Conservation (phyloP, 2,888 invertebrate genomes). For the Arge pagana region DNA sequence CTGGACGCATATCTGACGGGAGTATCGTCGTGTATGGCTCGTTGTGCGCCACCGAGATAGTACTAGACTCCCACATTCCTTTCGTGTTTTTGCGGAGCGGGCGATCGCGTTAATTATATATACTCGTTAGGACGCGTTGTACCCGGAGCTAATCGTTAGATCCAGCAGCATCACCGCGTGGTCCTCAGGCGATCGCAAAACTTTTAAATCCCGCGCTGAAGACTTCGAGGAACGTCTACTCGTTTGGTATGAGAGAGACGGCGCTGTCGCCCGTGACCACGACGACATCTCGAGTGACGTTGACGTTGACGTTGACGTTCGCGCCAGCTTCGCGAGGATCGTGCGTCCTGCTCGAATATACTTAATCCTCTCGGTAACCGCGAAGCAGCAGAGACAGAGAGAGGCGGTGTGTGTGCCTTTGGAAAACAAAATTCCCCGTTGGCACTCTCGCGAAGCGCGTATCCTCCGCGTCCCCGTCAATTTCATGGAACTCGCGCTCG, state of each 20-base stretch:
- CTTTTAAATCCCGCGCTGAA: neutral
- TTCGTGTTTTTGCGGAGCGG: slow-evolving; percentile 19
- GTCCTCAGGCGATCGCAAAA: slow-evolving; percentile 7
- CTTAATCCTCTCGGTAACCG: too few species aligned
- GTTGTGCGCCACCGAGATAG: slow-evolving; percentile 1
- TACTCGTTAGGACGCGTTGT: slow-evolving; percentile 24
- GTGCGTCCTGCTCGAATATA: too few species aligned
- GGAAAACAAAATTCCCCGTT: too few species aligned
- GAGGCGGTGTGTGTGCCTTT: too few species aligned
- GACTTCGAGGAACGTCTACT: neutral
- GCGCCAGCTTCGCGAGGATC: slow-evolving; percentile 5
- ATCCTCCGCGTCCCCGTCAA: too few species aligned
- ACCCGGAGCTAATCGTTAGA: slow-evolving; percentile 24
- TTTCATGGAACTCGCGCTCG: too few species aligned
- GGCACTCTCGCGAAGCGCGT: too few species aligned
- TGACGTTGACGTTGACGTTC: slow-evolving; percentile 17
- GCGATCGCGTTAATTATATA: slow-evolving; percentile 25
- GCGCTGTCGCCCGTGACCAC: neutral
- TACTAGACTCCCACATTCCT: slow-evolving; percentile 23
- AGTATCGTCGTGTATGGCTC: too few species aligned
- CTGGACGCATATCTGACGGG: too few species aligned
- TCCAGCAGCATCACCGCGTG: slow-evolving; percentile 11
- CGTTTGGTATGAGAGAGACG: slow-evolving; percentile 5
- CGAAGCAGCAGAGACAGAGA: too few species aligned
- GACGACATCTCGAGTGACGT: slow-evolving; percentile 3